Conservation (phyloP, 2,888 invertebrate genomes). For the Ichneumon xanthorius region DNA sequence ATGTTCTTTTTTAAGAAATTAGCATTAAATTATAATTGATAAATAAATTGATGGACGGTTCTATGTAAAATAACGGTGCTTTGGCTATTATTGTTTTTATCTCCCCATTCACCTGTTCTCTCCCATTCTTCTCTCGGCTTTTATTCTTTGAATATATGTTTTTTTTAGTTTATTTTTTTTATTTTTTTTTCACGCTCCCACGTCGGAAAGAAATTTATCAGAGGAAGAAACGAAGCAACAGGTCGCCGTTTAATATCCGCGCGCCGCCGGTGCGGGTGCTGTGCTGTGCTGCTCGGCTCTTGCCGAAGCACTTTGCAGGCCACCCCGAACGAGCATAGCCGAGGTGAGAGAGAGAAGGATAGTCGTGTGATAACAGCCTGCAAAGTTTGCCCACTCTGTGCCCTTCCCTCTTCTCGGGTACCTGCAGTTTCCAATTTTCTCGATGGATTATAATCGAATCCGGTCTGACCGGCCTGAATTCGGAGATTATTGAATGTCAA, state of each 20-base stretch:
- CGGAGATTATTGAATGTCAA: constrained; percentile 35
- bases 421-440: constrained; percentile 38
- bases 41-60: constrained; percentile 79
- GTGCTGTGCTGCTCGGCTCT: constrained; percentile 30
- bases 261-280: constrained; percentile 30
- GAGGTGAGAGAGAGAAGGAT: constrained; percentile 23
- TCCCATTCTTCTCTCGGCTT: constrained; percentile 21
- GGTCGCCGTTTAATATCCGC: constrained; percentile 67
- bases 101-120: not conserved
- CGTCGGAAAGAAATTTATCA: constrained; percentile 65
- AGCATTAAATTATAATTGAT: constrained; percentile 77
- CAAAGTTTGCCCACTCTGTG: constrained; percentile 49
- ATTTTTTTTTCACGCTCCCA: constrained; percentile 29
- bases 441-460: constrained; percentile 42
- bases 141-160: constrained; percentile 24
- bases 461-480: constrained; percentile 13
- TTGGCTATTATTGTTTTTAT: not conserved
- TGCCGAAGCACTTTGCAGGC: constrained; percentile 51
- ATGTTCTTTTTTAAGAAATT: constrained; percentile 82
- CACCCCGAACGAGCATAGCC: constrained; percentile 40
- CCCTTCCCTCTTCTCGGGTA: constrained; percentile 4
- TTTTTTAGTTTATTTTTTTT: constrained; percentile 7
- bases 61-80: constrained; percentile 39
- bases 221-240: constrained; percentile 68
- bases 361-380: constrained; percentile 62